Percentiles rank a stretch among this genome's conserved stretches.
Conservation (phyloP, 2,113 vertebrate genomes). For the Nothoprocta pentlandii region DNA sequence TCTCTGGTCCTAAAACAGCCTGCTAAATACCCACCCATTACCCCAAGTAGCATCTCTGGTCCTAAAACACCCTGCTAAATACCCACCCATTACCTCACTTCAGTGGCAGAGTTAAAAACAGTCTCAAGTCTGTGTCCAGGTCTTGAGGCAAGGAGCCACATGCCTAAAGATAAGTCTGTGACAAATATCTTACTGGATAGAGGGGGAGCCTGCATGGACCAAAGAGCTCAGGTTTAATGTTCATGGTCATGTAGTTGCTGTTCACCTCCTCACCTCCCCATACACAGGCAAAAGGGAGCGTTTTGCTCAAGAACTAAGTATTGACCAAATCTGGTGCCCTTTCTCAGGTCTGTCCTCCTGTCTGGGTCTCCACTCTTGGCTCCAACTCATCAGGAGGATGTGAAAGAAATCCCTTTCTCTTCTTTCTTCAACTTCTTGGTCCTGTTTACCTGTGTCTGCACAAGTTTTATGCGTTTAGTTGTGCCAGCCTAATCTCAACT, state of each 20-base stretch:
- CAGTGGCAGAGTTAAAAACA: accelerated
- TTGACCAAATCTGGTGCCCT: accelerated
- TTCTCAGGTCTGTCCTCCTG: neutral
- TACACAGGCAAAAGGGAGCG: neutral
- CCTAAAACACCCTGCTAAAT: accelerated
- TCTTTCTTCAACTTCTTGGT: neutral
- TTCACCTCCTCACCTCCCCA: no score
- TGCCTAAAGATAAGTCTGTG: neutral
- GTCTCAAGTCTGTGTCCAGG: accelerated
- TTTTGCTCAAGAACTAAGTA: neutral
- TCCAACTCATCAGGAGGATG: neutral
- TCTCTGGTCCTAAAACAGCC: accelerated
- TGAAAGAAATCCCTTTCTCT: neutral
- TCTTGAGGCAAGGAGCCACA: neutral
- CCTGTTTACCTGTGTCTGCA: neutral
- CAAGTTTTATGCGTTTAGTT: neutral
- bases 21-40: neutral
- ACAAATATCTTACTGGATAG: accelerated
- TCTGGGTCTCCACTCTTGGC: neutral
- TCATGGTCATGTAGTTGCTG: accelerated
- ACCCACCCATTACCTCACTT: accelerated
- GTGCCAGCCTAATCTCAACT: neutral
- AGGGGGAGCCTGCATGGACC: accelerated
- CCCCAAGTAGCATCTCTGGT: accelerated
- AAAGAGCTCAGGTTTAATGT: accelerated